These are phyloP conservation scores for Collichthys lucidus DNA, from an alignment of 2,113 vertebrate species.

Conservation along the genomic window DNA sequence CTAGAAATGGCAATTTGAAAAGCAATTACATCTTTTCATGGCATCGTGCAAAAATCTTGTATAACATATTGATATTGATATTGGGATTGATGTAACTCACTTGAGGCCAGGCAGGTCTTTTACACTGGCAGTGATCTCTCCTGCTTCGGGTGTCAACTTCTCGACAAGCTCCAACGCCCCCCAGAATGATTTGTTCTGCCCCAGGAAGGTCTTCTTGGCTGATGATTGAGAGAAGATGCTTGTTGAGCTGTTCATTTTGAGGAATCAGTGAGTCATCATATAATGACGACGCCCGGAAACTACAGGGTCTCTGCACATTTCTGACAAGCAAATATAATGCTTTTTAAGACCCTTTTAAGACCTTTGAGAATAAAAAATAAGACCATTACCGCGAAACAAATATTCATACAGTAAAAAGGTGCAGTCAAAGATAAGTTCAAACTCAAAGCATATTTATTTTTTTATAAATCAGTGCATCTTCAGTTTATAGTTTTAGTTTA, in stretches of 20 bases:
- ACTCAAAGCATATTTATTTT: too few relatives aligned
- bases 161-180: conserved; percentile 97
- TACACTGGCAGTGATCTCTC: conserved; percentile 97
- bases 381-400: too few relatives aligned
- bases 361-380: too few relatives aligned
- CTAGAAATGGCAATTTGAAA: not conserved
- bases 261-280: conserved; percentile 1
- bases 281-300: not conserved
- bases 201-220: conserved; percentile 99
- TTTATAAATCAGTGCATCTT: too few relatives aligned
- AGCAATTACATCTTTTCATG: not conserved
- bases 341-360: too few relatives aligned
- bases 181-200: conserved; percentile 99
- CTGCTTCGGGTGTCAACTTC: conserved; percentile 96
- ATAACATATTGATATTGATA: not conserved
- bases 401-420: too few relatives aligned
- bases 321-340: too few relatives aligned
- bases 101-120: conserved; percentile 98
- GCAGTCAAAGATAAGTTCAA: too few relatives aligned
- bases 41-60: not conserved
- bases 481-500: too few relatives aligned
- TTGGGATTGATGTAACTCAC: conserved; percentile 80
- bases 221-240: conserved; percentile 1
- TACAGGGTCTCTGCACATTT: too few relatives aligned
- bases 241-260: not conserved